Conservation (phyloP, 2,113 vertebrate species). For the Charina bottae region DNA sequence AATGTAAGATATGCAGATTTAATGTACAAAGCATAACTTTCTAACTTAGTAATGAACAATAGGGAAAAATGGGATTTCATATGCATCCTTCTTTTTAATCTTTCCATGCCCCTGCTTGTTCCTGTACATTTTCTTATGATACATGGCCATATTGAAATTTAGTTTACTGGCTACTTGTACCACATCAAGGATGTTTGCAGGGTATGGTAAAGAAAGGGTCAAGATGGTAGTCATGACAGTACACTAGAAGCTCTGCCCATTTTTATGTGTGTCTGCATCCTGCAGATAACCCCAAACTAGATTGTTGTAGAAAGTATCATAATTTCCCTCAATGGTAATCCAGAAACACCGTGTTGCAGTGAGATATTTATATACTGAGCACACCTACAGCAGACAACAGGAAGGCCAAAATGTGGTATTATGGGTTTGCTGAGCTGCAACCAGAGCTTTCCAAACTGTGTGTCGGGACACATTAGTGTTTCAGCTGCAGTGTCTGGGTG, state of each 20-base stretch:
- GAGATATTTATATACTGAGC: neutral
- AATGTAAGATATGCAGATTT: neutral
- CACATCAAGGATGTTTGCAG: neutral
- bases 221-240: neutral
- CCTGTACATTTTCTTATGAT: neutral
- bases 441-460: too few relatives aligned
- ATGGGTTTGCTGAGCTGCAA: neutral
- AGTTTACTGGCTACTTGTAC: neutral
- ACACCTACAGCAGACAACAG: too few relatives aligned
- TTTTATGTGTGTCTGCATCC: neutral
- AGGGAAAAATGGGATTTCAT: too few relatives aligned
- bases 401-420: neutral
- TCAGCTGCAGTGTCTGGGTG: too few relatives aligned
- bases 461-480: too few relatives aligned
- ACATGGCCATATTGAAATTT: neutral
- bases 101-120: neutral
- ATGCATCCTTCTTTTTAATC: neutral
- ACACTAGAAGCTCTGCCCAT: neutral
- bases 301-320: neutral
- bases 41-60: neutral
- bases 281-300: neutral
- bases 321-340: neutral
- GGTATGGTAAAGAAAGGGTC: neutral
- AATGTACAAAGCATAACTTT: neutral
- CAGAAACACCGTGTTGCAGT: neutral